Conservation (phyloP, 2,113 vertebrate genomes). For the Antennarius striatus region DNA sequence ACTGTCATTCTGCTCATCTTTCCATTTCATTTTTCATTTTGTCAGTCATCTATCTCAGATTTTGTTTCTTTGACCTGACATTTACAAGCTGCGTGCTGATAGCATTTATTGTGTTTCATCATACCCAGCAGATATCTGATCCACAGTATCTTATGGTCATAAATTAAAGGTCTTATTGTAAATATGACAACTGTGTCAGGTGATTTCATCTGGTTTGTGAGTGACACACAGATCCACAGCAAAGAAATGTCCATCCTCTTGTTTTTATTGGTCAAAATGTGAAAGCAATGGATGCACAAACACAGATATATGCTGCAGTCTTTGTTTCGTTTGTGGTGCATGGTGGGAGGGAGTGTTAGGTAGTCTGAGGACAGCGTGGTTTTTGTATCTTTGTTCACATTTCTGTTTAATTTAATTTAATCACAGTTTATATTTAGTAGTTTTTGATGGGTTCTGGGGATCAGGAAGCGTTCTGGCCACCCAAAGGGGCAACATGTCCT, state of each 20-base stretch:
- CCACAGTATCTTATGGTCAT: conserved; percentile 40
- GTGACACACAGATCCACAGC: conserved; percentile 5
- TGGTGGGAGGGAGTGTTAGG: no score
- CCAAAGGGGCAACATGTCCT: no score
- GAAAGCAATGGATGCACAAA: conserved; percentile 13
- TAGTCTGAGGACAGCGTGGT: no score
- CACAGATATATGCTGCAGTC: no score
- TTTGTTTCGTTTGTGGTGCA: no score
- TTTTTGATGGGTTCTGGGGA: no score
- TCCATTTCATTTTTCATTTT: conserved; percentile 28
- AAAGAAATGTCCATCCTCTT: conserved; percentile 19
- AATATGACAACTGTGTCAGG: conserved; percentile 63
- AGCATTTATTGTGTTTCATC: conserved; percentile 39
- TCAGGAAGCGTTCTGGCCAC: no score
- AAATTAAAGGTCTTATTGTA: conserved; percentile 62
- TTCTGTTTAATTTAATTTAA: no score
- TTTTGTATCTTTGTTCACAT: no score
- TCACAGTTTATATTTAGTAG: no score
- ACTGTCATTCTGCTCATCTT: conserved; percentile 28
- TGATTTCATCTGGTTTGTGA: conserved; percentile 48
- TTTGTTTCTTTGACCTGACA: conserved; percentile 50
- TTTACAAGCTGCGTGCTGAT: conserved; percentile 51
- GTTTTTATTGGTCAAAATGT: conserved; percentile 44
- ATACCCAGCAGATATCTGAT: conserved; percentile 28
- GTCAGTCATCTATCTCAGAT: conserved; percentile 34